Evolutionary conservation across 2,113 vertebrate genomes (phyloP).

Genomic region (Neomonachus schauinslandi): DNA sequence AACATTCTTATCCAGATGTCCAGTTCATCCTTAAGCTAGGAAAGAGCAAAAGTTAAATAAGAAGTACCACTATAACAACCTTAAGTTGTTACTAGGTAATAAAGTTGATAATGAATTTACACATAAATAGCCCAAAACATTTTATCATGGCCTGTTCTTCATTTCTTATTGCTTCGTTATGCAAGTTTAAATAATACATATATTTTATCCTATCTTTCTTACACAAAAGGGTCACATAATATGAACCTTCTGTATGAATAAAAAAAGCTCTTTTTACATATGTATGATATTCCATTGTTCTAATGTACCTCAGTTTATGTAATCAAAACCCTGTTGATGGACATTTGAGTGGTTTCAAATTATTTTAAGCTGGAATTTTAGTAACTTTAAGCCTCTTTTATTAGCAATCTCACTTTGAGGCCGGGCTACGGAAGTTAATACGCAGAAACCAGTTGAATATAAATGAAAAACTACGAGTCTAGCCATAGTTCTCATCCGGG

Average conservation of each 20-base stretch:
- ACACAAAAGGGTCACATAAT: background rate
- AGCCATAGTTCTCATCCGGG: conserved; percentile 12
- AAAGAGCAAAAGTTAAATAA: conserved; percentile 57
- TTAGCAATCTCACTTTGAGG: conserved; percentile 30
- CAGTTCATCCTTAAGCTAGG: background rate
- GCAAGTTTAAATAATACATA: background rate
- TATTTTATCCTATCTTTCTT: background rate
- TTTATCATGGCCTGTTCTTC: background rate
- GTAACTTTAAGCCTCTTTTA: background rate
- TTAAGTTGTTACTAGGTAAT: background rate
- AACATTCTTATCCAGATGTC: background rate
- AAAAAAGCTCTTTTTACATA: conserved; percentile 13
- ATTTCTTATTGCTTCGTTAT: conserved; percentile 40
- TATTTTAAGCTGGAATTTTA: conserved; percentile 45
- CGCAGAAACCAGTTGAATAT: conserved; percentile 1
- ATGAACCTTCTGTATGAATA: background rate
- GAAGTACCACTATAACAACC: background rate
- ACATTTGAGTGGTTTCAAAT: background rate
- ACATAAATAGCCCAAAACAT: background rate
- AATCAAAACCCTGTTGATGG: background rate
- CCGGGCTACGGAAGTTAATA: background rate
- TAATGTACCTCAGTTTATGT: background rate
- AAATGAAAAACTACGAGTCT: background rate
- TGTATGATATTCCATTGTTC: conserved; percentile 1
- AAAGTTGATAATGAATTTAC: conserved; percentile 18